phyloP scores from a whole-genome alignment of 2,888 invertebrate species.

The Archips xylosteana region DNA sequence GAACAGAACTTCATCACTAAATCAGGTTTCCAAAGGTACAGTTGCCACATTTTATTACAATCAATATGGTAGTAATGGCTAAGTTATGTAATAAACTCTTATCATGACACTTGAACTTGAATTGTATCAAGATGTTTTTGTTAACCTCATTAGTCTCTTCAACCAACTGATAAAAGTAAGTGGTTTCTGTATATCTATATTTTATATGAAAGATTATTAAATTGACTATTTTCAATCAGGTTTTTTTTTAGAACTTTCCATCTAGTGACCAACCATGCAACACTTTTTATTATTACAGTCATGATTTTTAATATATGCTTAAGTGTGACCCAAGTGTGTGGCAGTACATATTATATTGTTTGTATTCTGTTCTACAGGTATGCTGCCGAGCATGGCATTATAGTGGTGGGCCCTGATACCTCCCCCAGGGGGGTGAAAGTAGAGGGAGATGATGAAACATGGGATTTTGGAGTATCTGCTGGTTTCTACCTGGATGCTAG shows the following conservation, averaged over 20 bases:
- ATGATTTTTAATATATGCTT: no score
- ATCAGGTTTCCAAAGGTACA: conserved; percentile 94
- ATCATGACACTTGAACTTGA: conserved; percentile 19
- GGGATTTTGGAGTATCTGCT: conserved; percentile 98
- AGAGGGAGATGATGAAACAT: conserved; percentile 95
- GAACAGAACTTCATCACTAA: conserved; percentile 98
- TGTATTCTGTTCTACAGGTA: conserved; percentile 70
- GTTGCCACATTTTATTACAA: neutral
- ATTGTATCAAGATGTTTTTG: conserved; percentile 16
- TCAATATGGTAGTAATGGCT: neutral
- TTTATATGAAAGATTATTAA: neutral
- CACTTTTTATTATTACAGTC: no score
- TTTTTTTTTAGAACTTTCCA: no score
- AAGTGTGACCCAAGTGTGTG: no score
- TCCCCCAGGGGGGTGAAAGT: conserved; percentile 96
- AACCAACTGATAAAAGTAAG: neutral
- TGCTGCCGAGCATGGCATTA: conserved; percentile 94
- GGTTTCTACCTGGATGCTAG: conserved; percentile 98
- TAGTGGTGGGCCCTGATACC: conserved; percentile 97
- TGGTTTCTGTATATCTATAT: neutral
- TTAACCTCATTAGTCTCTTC: conserved; percentile 15
- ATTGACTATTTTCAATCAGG: neutral
- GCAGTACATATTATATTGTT: neutral
- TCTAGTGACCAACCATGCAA: no score
- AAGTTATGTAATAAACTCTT: conserved; percentile 19